phyloP scores from a whole-genome alignment of 1,140 invertebrate genomes.

The Gryllus bimaculatus region DNA sequence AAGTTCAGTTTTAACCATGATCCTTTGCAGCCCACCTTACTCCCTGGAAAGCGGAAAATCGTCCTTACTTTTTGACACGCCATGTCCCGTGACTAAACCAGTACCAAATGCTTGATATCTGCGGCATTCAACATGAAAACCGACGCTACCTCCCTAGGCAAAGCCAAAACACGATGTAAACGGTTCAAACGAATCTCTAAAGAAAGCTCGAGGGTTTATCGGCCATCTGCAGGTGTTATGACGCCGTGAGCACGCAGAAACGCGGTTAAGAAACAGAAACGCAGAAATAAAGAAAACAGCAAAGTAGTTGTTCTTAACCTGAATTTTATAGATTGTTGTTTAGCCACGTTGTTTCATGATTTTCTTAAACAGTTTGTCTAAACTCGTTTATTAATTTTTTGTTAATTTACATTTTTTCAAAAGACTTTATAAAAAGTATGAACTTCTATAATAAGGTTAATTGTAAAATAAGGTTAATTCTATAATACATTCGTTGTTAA shows the following conservation, averaged over 20 bases:
- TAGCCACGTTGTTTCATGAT: too few species aligned
- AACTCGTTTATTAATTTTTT: background rate
- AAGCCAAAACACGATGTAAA: too few species aligned
- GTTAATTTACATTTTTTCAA: background rate
- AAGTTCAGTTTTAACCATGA: background rate
- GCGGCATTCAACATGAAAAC: background rate
- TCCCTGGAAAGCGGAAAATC: background rate
- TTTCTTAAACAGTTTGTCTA: too few species aligned
- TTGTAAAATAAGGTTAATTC: too few species aligned
- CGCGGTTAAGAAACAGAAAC: background rate
- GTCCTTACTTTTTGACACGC: background rate
- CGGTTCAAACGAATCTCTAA: too few species aligned
- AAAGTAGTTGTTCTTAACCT: background rate
- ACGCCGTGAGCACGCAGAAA: too few species aligned
- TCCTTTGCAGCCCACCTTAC: background rate
- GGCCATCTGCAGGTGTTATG: too few species aligned
- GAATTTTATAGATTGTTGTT: background rate
- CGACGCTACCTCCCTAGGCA: too few species aligned
- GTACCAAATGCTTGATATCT: background rate
- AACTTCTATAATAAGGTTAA: too few species aligned
- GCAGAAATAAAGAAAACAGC: background rate
- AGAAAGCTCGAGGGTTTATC: too few species aligned
- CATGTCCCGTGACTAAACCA: background rate
- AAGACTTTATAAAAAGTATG: background rate
- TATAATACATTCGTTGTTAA: too few species aligned